phyloP scores from a whole-genome alignment of 2,888 invertebrate genomes.

The Chaitophorus viminalis region DNA sequence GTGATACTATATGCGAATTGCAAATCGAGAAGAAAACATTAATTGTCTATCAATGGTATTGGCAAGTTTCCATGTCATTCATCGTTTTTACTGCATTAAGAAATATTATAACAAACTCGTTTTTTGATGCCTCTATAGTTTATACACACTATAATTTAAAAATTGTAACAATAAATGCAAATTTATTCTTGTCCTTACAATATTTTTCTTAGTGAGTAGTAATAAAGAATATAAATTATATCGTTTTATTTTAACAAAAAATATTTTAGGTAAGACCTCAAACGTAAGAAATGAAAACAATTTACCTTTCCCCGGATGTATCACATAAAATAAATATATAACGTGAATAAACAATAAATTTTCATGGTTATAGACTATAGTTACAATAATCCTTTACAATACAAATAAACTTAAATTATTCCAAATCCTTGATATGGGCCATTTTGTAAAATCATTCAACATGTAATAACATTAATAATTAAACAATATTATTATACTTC shows the following conservation, averaged over 20 bases:
- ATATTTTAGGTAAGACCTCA: not conserved
- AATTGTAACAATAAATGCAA: not conserved
- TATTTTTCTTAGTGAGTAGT: not conserved
- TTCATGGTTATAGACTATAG: no score
- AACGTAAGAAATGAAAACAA: not conserved
- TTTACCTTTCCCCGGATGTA: not conserved
- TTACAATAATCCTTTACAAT: no score
- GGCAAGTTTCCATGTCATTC: slow-evolving; percentile 40
- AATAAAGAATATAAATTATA: not conserved
- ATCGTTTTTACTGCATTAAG: slow-evolving; percentile 3
- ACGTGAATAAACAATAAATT: no score
- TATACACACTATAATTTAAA: not conserved
- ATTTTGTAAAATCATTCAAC: no score
- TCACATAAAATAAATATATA: not conserved
- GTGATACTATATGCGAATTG: slow-evolving; percentile 26
- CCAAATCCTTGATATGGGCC: no score
- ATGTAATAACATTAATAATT: no score
- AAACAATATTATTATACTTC: no score
- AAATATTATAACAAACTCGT: slow-evolving; percentile 9
- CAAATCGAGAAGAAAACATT: slow-evolving; percentile 36
- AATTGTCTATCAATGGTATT: slow-evolving; percentile 19
- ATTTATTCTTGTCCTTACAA: not conserved
- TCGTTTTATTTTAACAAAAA: not conserved
- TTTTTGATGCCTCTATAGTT: not conserved
- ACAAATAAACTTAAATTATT: no score